A percentile compares a stretch with the other conserved stretches of the same genome.
These are phyloP conservation scores for Pachyseris speciosa DNA, from an alignment of 64 coral and sea anemone species.

Conservation along the genomic window DNA sequence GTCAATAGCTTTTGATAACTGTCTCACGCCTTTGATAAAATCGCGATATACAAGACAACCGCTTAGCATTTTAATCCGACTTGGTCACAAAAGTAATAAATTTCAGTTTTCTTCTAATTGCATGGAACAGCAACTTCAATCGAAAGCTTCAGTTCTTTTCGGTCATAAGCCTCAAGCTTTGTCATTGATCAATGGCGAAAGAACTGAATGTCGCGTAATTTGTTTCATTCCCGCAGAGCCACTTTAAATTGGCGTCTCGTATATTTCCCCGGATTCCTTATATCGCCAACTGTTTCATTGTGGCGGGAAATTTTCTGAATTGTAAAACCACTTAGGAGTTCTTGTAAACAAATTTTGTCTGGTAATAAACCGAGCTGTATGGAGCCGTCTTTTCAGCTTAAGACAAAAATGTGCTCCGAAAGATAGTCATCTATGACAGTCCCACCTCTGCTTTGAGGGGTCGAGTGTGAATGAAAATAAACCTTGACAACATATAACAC, in stretches of 20 bases:
- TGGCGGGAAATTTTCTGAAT: not conserved
- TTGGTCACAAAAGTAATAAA: conserved; percentile 3
- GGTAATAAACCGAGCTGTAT: not conserved
- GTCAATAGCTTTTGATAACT: conserved; percentile 12
- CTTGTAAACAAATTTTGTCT: conserved; percentile 6
- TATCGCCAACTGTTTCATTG: conserved; percentile 37
- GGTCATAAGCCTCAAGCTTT: not conserved
- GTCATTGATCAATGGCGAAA: not conserved
- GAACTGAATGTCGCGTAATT: not conserved
- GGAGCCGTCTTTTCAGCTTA: not conserved
- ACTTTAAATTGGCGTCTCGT: not conserved
- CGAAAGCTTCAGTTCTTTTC: not conserved
- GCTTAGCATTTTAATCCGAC: not conserved
- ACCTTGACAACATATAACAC: conserved; percentile 29
- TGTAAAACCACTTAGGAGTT: conserved; percentile 10
- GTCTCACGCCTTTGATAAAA: conserved; percentile 8
- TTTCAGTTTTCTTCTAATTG: not conserved
- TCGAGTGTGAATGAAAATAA: not conserved
- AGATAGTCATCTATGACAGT: not conserved
- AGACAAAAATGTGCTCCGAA: not conserved
- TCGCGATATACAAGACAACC: not conserved
- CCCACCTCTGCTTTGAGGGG: not conserved
- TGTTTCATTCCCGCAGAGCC: conserved; percentile 15
- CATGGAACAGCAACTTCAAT: not conserved
- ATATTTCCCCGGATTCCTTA: conserved; percentile 16